Conservation (phyloP, 2,888 invertebrate species). For the Aleiodes leptofemur region DNA sequence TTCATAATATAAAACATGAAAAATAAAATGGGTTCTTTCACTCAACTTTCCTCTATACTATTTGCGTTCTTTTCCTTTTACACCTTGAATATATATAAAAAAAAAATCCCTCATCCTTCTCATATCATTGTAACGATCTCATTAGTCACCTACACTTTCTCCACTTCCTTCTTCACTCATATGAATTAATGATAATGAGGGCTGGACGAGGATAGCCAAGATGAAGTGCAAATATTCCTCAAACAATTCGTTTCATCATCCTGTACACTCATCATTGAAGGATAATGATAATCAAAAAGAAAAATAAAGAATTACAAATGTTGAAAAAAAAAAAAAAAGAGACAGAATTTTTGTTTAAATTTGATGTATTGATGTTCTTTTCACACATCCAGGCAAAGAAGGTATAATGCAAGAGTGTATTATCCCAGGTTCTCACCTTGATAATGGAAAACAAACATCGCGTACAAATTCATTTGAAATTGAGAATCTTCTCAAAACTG, state of each 20-base stretch:
- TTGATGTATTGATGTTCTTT: slow-evolving; percentile 43
- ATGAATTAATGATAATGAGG: slow-evolving; percentile 30
- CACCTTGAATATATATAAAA: neutral
- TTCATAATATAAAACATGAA: too few species aligned
- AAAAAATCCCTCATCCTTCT: slow-evolving; percentile 2
- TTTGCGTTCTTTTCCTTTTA: slow-evolving; percentile 16
- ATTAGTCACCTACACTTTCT: slow-evolving; percentile 33
- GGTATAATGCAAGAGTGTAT: slow-evolving; percentile 68
- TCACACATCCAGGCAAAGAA: slow-evolving; percentile 81
- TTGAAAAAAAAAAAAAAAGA: neutral
- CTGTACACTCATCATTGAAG: neutral
- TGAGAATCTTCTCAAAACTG: slow-evolving; percentile 92
- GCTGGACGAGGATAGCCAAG: neutral
- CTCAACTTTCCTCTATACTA: neutral
- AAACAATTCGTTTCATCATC: slow-evolving; percentile 4
- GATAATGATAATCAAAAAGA: neutral
- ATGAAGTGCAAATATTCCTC: neutral
- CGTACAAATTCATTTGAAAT: slow-evolving; percentile 96
- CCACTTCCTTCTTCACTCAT: slow-evolving; percentile 9
- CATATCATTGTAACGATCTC: slow-evolving; percentile 42
- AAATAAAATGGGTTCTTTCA: too few species aligned
- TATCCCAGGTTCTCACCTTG: slow-evolving; percentile 62
- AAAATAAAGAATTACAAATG: slow-evolving; percentile 11
- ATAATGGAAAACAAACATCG: slow-evolving; percentile 81
- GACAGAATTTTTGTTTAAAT: slow-evolving; percentile 15